phyloP scores from a whole-genome alignment of 1,140 invertebrate genomes.

The Heliothis subflexa region DNA sequence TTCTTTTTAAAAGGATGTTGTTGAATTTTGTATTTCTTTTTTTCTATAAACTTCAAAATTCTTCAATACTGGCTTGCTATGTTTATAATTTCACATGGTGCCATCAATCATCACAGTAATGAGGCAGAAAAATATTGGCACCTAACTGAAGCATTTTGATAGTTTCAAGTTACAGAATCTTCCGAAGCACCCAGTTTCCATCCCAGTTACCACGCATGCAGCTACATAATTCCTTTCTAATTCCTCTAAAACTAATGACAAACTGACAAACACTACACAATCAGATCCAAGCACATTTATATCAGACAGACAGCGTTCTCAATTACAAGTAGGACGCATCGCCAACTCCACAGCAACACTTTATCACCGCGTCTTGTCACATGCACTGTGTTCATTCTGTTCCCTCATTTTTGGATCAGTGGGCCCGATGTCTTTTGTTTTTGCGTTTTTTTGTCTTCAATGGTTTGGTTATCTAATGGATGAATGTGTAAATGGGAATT shows the following conservation, averaged over 20 bases:
- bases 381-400: constrained; percentile 14
- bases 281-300: background rate
- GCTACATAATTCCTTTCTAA: no score
- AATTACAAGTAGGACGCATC: constrained; percentile 41
- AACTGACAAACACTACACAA: no score
- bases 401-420: background rate
- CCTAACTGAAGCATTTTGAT: no score
- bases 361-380: constrained; percentile 35
- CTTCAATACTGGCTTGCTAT: no score
- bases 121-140: no score
- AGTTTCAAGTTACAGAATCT: no score
- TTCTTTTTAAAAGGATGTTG: background rate
- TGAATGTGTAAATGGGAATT: no score
- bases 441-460: background rate
- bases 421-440: background rate
- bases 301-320: background rate
- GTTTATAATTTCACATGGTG: no score
- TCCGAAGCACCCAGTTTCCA: no score
- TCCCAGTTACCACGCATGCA: no score
- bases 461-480: background rate
- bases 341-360: constrained; percentile 25
- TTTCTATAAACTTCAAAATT: background rate
- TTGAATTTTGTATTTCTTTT: background rate
- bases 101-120: no score
- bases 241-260: no score